A percentile compares a stretch with the other conserved stretches of the same genome.
These are phyloP conservation scores for Buteo buteo DNA, from an alignment of 2,113 vertebrate species.

Conservation along the genomic window DNA sequence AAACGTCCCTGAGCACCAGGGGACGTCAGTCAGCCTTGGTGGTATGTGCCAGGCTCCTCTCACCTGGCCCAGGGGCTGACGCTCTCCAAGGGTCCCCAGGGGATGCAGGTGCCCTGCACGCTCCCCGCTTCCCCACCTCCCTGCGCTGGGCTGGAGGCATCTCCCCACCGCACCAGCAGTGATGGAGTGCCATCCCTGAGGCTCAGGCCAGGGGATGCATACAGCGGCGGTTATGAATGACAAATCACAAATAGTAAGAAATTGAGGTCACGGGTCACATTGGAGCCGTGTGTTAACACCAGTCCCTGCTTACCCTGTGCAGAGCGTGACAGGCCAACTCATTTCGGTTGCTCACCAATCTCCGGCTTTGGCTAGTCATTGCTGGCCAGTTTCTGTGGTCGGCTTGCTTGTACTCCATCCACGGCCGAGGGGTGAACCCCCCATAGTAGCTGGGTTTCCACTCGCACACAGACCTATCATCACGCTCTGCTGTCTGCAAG, in stretches of 20 bases:
- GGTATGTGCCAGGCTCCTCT: not conserved
- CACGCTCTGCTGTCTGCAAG: rapidly evolving
- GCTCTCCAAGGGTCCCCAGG: not conserved
- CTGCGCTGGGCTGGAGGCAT: not conserved
- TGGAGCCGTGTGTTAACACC: not conserved
- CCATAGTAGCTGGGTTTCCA: not conserved
- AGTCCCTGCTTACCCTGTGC: not conserved
- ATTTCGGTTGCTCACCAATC: rapidly evolving
- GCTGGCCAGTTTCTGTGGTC: not conserved
- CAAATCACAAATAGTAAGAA: not conserved
- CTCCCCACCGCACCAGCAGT: rapidly evolving
- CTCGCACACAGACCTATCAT: too few relatives aligned
- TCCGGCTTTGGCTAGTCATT: not conserved
- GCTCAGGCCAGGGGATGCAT: not conserved
- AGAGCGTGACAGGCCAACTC: rapidly evolving
- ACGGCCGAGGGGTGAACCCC: not conserved
- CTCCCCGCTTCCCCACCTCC: not conserved
- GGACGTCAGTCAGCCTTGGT: rapidly evolving
- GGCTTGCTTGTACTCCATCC: rapidly evolving
- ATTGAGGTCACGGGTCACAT: not conserved
- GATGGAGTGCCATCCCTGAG: not conserved
- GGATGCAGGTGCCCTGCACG: rapidly evolving
- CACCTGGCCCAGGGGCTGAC: not conserved
- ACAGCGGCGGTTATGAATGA: not conserved
- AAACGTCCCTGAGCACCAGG: not conserved